Percentiles rank a stretch among this genome's conserved stretches.
Conservation (phyloP, 1,140 invertebrate species). For the Coelopa frigida region DNA sequence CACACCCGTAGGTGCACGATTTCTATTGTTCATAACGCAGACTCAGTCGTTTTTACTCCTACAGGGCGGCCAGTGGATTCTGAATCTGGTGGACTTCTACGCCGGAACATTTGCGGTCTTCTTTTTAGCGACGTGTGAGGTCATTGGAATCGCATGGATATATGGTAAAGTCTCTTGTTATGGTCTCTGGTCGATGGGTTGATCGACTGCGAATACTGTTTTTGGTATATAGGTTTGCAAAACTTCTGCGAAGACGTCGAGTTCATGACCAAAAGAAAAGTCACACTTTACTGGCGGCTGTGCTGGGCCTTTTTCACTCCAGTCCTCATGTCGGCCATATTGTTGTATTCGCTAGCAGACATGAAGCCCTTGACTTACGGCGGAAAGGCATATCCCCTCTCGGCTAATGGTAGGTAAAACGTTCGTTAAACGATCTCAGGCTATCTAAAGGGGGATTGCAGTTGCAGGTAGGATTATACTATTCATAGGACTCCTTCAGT, state of each 20-base stretch:
- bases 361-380: constrained; percentile 51
- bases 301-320: constrained; percentile 74
- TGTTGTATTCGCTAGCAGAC: constrained; percentile 56
- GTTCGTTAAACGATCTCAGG: background rate
- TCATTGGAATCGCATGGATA: constrained; percentile 64
- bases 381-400: constrained; percentile 41
- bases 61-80: constrained; percentile 81
- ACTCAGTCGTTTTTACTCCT: too few species aligned
- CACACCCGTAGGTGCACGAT: constrained; percentile 65
- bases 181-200: too few species aligned
- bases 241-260: constrained; percentile 68
- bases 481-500: constrained; percentile 45
- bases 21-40: too few species aligned
- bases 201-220: too few species aligned
- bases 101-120: constrained; percentile 76
- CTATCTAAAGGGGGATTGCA: constrained; percentile 3
- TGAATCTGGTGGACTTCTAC: constrained; percentile 78
- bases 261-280: constrained; percentile 65
- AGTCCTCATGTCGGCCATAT: constrained; percentile 59
- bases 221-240: constrained; percentile 49
- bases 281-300: constrained; percentile 70
- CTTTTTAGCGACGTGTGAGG: constrained; percentile 64
- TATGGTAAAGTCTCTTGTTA: too few species aligned
- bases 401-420: constrained; percentile 34
- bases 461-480: constrained; percentile 47